These are phyloP conservation scores for Nymphalis urticae DNA, from an alignment of 2,888 invertebrate genomes.

Conservation along the genomic window DNA sequence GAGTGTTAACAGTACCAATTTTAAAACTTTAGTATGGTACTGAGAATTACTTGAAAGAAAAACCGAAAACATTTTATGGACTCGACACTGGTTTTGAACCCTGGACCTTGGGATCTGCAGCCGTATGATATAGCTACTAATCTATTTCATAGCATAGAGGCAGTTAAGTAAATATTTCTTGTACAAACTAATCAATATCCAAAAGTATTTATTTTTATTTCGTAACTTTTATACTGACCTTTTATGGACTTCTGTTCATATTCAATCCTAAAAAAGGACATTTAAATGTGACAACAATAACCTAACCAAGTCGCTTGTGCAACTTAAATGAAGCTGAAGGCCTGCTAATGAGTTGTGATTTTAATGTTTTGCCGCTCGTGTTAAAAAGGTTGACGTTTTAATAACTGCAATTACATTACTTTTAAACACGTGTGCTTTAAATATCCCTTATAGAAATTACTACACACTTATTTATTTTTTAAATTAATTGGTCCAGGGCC, in stretches of 20 bases:
- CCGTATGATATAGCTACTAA: too few relatives aligned
- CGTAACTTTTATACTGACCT: not conserved
- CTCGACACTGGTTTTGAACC: too few relatives aligned
- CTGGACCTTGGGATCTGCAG: too few relatives aligned
- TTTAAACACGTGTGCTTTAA: conserved; percentile 21
- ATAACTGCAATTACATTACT: conserved; percentile 30
- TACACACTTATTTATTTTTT: conserved; percentile 1
- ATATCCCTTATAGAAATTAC: conserved; percentile 11
- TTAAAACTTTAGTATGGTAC: too few relatives aligned
- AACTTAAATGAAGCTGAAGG: conserved; percentile 29
- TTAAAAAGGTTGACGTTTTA: conserved; percentile 37
- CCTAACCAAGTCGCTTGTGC: conserved; percentile 29
- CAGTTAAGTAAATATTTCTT: too few relatives aligned
- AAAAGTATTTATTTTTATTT: too few relatives aligned
- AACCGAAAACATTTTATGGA: too few relatives aligned
- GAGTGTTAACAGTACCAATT: too few relatives aligned
- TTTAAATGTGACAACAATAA: conserved; percentile 17
- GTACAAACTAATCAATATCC: too few relatives aligned
- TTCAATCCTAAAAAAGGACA: not conserved
- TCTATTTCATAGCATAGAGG: too few relatives aligned
- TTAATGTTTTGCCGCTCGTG: conserved; percentile 35
- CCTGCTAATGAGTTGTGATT: conserved; percentile 29
- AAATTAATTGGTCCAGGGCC: not conserved
- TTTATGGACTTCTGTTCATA: not conserved
- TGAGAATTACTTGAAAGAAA: too few relatives aligned